Evolutionary conservation across 2,113 vertebrate genomes (phyloP).

Genomic region (Cochlearius cochlearius): DNA sequence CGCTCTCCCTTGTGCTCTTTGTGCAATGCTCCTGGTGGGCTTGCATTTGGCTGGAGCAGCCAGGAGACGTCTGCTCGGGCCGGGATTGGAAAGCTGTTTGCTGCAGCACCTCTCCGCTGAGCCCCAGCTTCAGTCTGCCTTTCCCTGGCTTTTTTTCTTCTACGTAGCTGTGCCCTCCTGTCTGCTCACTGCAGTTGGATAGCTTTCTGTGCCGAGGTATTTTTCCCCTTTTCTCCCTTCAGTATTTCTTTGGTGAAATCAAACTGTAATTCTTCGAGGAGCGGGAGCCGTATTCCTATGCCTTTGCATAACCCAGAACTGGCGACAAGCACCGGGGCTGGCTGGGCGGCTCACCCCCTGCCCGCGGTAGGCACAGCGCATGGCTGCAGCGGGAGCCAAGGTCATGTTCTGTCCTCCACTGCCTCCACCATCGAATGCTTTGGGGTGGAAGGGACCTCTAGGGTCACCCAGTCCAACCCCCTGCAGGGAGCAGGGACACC

Average conservation of each 20-base stretch:
- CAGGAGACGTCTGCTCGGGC: neutral
- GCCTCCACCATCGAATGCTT: neutral
- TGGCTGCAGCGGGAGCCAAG: neutral
- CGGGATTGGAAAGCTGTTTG: neutral
- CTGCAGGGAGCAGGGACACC: no score
- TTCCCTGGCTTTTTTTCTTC: neutral
- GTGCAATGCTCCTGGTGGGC: neutral
- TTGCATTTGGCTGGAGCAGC: neutral
- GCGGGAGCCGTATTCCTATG: neutral
- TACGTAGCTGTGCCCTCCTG: neutral
- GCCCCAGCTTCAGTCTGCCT: neutral
- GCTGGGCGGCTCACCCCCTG: neutral
- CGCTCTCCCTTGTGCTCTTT: neutral
- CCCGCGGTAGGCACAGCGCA: accelerated
- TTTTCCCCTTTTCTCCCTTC: neutral
- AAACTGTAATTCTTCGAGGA: neutral
- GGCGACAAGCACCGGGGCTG: accelerated
- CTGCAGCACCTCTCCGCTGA: neutral
- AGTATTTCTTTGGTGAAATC: neutral
- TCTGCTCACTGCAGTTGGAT: neutral
- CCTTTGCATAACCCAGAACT: neutral
- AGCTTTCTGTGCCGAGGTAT: neutral
- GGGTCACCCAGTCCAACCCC: no score
- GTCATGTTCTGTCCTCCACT: neutral
- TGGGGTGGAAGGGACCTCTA: no score